These are phyloP conservation scores for Erannis defoliaria DNA, from an alignment of 2,888 invertebrate genomes.

Conservation along the genomic window DNA sequence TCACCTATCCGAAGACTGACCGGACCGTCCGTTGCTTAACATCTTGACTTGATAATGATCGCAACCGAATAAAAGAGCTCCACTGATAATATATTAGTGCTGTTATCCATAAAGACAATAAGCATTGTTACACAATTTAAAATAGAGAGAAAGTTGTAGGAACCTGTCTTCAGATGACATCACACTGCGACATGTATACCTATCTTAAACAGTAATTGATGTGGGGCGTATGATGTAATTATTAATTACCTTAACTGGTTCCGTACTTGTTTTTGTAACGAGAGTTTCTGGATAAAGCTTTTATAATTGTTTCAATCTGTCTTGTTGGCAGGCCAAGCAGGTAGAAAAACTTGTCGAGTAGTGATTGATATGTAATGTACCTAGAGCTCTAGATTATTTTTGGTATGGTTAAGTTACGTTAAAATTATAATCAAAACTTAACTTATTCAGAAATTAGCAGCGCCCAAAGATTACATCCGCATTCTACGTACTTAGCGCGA, in stretches of 20 bases:
- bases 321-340: background rate
- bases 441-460: no score
- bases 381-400: no score
- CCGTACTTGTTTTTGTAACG: slow-evolving; percentile 7
- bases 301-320: slow-evolving; percentile 1
- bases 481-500: no score
- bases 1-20: no score
- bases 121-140: slow-evolving; percentile 57
- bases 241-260: slow-evolving; percentile 25
- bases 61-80: slow-evolving; percentile 9
- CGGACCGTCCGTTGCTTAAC: no score
- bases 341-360: background rate
- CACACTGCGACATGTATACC: slow-evolving; percentile 41
- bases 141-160: slow-evolving; percentile 57
- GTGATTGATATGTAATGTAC: background rate
- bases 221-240: slow-evolving; percentile 42
- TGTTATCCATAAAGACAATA: slow-evolving; percentile 37
- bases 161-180: slow-evolving; percentile 64
- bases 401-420: no score
- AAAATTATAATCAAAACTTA: no score
- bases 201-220: slow-evolving; percentile 46
- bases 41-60: no score
- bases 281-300: slow-evolving; percentile 8
- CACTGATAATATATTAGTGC: slow-evolving; percentile 1
- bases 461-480: no score